These are phyloP conservation scores for Gymnodraco acuticeps DNA, from an alignment of 2,797 vertebrate species.

Conservation along the genomic window DNA sequence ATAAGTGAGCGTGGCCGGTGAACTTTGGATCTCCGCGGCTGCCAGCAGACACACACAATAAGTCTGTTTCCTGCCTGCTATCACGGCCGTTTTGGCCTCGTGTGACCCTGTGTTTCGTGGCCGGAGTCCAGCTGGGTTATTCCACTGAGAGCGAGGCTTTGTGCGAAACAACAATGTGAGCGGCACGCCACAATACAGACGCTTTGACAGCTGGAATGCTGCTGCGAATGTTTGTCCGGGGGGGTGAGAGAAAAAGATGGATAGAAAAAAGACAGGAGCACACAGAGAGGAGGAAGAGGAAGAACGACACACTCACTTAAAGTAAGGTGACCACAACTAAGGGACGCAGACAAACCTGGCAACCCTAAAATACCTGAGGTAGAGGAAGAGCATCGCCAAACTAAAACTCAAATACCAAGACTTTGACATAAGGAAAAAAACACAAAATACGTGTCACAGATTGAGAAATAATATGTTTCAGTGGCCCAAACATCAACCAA, in stretches of 20 bases:
- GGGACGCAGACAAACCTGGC: not conserved
- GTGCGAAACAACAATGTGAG: conserved; percentile 80
- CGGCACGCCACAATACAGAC: conserved; percentile 72
- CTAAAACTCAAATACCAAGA: too few relatives aligned
- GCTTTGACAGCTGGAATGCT: conserved; percentile 77
- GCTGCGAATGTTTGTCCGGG: conserved; percentile 52
- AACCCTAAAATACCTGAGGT: too few relatives aligned
- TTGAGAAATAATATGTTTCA: too few relatives aligned
- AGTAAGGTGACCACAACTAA: not conserved
- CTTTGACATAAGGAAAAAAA: too few relatives aligned
- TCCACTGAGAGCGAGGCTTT: conserved; percentile 77
- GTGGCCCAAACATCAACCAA: too few relatives aligned
- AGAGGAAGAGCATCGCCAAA: too few relatives aligned
- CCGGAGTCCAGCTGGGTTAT: conserved; percentile 71
- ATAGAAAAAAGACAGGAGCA: conserved; percentile 8
- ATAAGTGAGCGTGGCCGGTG: conserved; percentile 46
- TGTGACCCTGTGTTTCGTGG: conserved; percentile 69
- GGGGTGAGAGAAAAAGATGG: conserved; percentile 16
- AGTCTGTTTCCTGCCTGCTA: conserved; percentile 52
- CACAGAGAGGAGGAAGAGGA: not conserved
- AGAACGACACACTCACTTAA: not conserved
- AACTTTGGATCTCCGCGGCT: conserved; percentile 56
- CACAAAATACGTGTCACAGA: too few relatives aligned
- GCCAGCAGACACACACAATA: conserved; percentile 38
- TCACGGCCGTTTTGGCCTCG: conserved; percentile 59